These are phyloP conservation scores for Nebria brevicollis DNA, from an alignment of 2,888 invertebrate species.

Conservation along the genomic window DNA sequence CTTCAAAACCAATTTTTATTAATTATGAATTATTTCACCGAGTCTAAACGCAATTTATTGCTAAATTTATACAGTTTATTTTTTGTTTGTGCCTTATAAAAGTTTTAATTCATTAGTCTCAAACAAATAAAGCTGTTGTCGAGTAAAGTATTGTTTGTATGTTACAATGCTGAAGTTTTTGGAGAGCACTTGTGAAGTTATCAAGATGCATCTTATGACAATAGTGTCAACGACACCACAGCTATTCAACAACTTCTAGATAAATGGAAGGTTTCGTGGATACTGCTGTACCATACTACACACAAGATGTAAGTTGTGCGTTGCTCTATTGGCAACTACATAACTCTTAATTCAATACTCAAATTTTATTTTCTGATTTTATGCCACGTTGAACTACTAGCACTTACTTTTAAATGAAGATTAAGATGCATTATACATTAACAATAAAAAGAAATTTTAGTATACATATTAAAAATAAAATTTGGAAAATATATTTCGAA, in stretches of 20 bases:
- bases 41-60: too few species aligned
- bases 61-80: background rate
- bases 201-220: constrained; percentile 35
- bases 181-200: constrained; percentile 34
- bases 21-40: too few species aligned
- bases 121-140: constrained; percentile 31
- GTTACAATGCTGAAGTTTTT: constrained; percentile 25
- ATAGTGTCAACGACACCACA: constrained; percentile 32
- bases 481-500: too few species aligned
- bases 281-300: background rate
- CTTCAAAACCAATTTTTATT: background rate
- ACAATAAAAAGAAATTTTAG: too few species aligned
- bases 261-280: constrained; percentile 23
- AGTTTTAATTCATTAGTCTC: constrained; percentile 40
- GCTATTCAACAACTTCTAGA: constrained; percentile 27
- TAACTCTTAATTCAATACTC: background rate
- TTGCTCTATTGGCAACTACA: background rate
- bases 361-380: background rate
- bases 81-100: background rate
- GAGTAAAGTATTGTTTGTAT: constrained; percentile 33
- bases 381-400: background rate
- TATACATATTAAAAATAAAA: too few species aligned
- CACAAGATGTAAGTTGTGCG: background rate
- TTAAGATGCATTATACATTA: too few species aligned
- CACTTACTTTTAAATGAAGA: too few species aligned